These are phyloP conservation scores for Yponomeuta evonymella DNA, from an alignment of 2,888 invertebrate species.

Conservation along the genomic window DNA sequence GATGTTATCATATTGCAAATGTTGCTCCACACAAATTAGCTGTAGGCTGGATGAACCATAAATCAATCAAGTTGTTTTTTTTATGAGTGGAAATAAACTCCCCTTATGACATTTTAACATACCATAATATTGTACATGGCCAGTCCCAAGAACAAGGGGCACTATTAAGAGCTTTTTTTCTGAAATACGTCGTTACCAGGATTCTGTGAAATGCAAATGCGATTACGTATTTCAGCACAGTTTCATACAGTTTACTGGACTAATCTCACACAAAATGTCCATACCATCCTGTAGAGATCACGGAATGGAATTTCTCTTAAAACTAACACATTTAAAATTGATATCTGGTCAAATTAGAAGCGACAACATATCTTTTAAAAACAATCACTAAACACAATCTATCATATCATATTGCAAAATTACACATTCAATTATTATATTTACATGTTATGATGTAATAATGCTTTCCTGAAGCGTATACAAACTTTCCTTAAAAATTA, in stretches of 20 bases:
- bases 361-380: neutral
- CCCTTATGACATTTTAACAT: too few relatives aligned
- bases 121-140: too few relatives aligned
- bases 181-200: neutral
- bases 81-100: too few relatives aligned
- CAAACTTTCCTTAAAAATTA: slow-evolving; percentile 27
- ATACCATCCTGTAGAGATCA: slow-evolving; percentile 2
- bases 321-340: slow-evolving; percentile 6
- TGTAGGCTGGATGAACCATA: too few relatives aligned
- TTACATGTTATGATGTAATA: slow-evolving; percentile 32
- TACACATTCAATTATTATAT: slow-evolving; percentile 27
- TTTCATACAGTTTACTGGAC: neutral
- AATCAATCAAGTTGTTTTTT: too few relatives aligned
- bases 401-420: slow-evolving; percentile 17
- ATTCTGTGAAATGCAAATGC: neutral
- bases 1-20: too few relatives aligned
- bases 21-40: too few relatives aligned
- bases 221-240: neutral
- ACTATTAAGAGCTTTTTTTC: neutral
- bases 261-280: neutral
- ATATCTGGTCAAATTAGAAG: slow-evolving; percentile 25
- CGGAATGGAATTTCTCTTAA: slow-evolving; percentile 3
- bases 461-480: slow-evolving; percentile 53
- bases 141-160: too few relatives aligned
- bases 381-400: neutral